Percentiles rank a stretch among this genome's conserved stretches.
Conservation (phyloP, 2,888 invertebrate genomes). For the Melangyna quadrimaculata region DNA sequence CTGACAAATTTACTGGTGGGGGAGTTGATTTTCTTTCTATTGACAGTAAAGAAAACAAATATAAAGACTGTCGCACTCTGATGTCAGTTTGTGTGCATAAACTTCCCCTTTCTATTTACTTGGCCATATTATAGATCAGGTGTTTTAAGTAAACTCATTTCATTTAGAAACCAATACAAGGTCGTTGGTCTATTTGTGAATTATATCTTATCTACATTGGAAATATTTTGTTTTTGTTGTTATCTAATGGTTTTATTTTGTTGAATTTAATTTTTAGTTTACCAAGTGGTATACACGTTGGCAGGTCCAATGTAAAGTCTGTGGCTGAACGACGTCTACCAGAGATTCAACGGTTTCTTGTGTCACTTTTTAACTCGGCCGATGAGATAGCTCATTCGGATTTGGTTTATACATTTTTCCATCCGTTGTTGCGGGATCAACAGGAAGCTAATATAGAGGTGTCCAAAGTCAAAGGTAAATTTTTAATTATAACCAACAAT, state of each 20-base stretch:
- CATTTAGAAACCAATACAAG: neutral
- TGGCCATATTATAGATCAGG: neutral
- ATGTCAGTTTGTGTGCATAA: constrained; percentile 19
- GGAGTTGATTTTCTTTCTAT: neutral
- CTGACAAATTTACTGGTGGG: neutral
- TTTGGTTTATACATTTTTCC: constrained; percentile 99
- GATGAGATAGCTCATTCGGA: constrained; percentile 98
- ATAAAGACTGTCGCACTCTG: constrained; percentile 3
- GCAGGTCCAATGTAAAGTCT: constrained; percentile 95
- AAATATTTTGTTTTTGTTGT: neutral
- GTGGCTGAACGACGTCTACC: constrained; percentile 96
- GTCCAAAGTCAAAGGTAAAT: constrained; percentile 88
- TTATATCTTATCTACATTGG: constrained; percentile 7
- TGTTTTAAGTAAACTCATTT: constrained; percentile 28
- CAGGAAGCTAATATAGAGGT: constrained; percentile 92
- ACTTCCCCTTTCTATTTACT: constrained; percentile 27
- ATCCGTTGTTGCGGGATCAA: constrained; percentile 96
- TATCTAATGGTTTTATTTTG: neutral
- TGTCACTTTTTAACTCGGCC: constrained; percentile 91
- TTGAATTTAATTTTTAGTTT: constrained; percentile 82
- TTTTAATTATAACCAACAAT: neutral
- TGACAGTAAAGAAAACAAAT: neutral
- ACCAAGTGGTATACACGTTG: constrained; percentile 89
- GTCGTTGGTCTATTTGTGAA: constrained; percentile 11
- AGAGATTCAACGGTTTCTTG: constrained; percentile 94